Percentiles rank a stretch among this genome's conserved stretches.
Conservation (phyloP, 2,797 vertebrate species). For the Dallia pectoralis region DNA sequence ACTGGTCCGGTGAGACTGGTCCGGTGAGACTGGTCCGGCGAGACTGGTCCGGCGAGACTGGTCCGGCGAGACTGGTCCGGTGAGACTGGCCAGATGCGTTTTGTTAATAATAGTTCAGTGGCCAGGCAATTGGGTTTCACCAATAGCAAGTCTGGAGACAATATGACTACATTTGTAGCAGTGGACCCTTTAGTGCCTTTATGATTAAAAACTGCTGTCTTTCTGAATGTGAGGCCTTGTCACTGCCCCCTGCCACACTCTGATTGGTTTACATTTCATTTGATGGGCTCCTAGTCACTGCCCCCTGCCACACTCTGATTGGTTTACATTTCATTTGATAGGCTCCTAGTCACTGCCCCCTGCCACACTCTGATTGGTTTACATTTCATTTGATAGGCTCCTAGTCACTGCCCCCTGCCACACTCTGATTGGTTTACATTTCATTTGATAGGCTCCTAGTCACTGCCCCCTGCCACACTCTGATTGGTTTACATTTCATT, state of each 20-base stretch:
- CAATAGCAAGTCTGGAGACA: slow-evolving; percentile 1
- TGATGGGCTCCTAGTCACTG: too few species aligned
- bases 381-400: slow-evolving; percentile 15
- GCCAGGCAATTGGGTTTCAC: too few species aligned
- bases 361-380: slow-evolving; percentile 1
- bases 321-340: slow-evolving; percentile 17
- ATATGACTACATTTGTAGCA: background rate
- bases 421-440: slow-evolving; percentile 9
- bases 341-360: slow-evolving; percentile 7
- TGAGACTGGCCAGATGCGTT: background rate
- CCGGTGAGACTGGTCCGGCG: too few species aligned
- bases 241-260: background rate
- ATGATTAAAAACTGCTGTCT: slow-evolving; percentile 25
- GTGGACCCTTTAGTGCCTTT: slow-evolving; percentile 10
- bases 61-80: background rate
- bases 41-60: too few species aligned
- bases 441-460: slow-evolving; percentile 16
- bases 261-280: too few species aligned
- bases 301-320: background rate
- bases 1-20: too few species aligned
- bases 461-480: background rate
- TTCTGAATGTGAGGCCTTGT: slow-evolving; percentile 14
- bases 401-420: background rate
- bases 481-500: slow-evolving; percentile 14
- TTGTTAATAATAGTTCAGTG: too few species aligned